Base-by-base conservation (phyloP, 35 echinoderm and acorn worm species). In the Patiria miniata region DNA sequence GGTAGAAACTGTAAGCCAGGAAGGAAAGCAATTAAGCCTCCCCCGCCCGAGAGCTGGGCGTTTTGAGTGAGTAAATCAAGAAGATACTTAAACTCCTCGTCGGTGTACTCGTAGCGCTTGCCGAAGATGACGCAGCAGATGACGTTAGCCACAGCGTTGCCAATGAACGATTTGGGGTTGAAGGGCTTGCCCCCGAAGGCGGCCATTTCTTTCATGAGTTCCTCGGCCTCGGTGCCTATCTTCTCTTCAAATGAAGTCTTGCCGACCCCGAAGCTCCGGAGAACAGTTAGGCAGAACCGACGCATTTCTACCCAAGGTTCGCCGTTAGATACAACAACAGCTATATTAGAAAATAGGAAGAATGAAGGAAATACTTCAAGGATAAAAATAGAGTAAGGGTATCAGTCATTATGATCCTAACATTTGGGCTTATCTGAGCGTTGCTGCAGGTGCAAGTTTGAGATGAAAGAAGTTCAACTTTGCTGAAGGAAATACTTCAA, bases 201-300 rank as follows among this genome's bases (percentile, higher is more conserved):
- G 8, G 36, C 8, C 21, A 86, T 77, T 9, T 57, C 19, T 1
- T 86, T 33, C 5, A 86, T 28, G 34, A 81, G 16, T 14, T 19
- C 51, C n/a, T 81, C 30, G 19, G 36, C 78, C 44, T 86, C 84
- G 21, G 68, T 50, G 1, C 36, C 51, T 2, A 86, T 77, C 8
- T 77, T 69, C 30, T 58, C 86, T 39, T 88, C 77, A 19, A 55
- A 79, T 0, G 0, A 56, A 4, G 7, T 57, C 39, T 77, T 88
- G 2, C 86, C 86, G 28, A 88, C 52, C 23, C 86, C 86, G 76
- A 88, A 79, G 38, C 39, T 39, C 1, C 86, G 86, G 39, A 88
- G 52, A 1, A 40, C 52, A 14, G 39, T 44, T 12, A 79, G 8
- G 16, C 73, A 47, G 47, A 88, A 88, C 0, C 40, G 39, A 14